These are phyloP conservation scores for Cheiracanthium punctorium DNA, from an alignment of 2,888 invertebrate species.

Conservation along the genomic window DNA sequence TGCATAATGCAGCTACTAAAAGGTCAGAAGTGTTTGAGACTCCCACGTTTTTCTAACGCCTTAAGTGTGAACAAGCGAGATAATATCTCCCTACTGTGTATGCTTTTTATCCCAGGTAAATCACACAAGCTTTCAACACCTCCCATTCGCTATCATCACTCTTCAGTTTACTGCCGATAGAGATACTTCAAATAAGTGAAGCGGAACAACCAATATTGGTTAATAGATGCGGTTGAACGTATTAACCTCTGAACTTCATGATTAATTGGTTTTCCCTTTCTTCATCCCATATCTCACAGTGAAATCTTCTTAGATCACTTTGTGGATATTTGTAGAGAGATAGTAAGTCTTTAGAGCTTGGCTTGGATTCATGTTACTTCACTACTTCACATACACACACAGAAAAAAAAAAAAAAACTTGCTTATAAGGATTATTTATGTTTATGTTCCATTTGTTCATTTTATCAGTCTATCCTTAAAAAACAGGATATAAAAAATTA, in stretches of 20 bases:
- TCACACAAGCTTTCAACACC: constrained; percentile 14
- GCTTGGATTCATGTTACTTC: too few relatives aligned
- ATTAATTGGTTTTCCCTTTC: constrained; percentile 2
- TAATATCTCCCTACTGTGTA: background rate
- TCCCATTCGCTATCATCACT: background rate
- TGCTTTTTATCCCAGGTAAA: background rate
- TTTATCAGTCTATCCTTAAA: too few relatives aligned
- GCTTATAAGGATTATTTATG: too few relatives aligned
- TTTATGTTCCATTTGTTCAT: too few relatives aligned
- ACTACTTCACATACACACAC: too few relatives aligned
- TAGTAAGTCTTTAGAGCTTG: background rate
- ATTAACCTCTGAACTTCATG: background rate
- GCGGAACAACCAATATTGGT: background rate
- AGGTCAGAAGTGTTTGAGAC: background rate
- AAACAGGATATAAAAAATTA: too few relatives aligned
- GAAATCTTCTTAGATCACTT: background rate
- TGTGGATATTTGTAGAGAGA: background rate
- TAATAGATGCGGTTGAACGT: background rate
- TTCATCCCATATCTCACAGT: background rate
- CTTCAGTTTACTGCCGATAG: background rate
- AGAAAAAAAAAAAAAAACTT: too few relatives aligned
- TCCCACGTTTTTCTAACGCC: background rate
- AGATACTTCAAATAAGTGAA: background rate
- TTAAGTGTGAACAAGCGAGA: background rate
- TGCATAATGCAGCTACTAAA: background rate